These are phyloP conservation scores for Phasia obesa DNA, from an alignment of 2,888 invertebrate species.

Conservation along the genomic window DNA sequence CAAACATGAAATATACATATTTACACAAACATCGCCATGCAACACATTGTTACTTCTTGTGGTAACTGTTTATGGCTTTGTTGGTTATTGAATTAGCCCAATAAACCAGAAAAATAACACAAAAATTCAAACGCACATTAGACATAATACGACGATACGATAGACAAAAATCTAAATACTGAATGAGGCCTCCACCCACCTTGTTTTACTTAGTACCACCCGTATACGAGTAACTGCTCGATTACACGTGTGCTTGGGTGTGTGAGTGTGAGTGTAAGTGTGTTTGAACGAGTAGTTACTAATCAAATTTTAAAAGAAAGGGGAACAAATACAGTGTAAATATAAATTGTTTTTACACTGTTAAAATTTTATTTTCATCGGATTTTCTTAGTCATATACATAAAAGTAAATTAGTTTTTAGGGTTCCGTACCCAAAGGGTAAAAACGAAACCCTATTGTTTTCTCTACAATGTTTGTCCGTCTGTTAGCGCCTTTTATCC, in stretches of 20 bases:
- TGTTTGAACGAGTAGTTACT: conserved; percentile 33
- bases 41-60: conserved; percentile 73
- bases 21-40: conserved; percentile 54
- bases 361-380: background rate
- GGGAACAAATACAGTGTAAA: background rate
- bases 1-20: conserved; percentile 59
- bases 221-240: conserved; percentile 60
- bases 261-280: background rate
- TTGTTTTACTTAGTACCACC: conserved; percentile 15
- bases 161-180: conserved; percentile 20
- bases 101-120: conserved; percentile 83
- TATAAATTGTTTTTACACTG: background rate
- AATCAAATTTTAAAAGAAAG: conserved; percentile 45
- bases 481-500: too few relatives aligned
- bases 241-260: conserved; percentile 17
- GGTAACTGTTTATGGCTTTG: conserved; percentile 76
- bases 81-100: conserved; percentile 83
- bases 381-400: background rate
- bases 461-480: too few relatives aligned
- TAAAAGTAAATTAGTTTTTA: too few relatives aligned
- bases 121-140: conserved; percentile 37
- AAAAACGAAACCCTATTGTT: too few relatives aligned
- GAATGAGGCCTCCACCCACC: background rate
- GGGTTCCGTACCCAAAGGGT: too few relatives aligned
- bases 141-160: conserved; percentile 39